Evolutionary conservation across 2,888 invertebrate species (phyloP).

Genomic region (Cheilosia vernalis): DNA sequence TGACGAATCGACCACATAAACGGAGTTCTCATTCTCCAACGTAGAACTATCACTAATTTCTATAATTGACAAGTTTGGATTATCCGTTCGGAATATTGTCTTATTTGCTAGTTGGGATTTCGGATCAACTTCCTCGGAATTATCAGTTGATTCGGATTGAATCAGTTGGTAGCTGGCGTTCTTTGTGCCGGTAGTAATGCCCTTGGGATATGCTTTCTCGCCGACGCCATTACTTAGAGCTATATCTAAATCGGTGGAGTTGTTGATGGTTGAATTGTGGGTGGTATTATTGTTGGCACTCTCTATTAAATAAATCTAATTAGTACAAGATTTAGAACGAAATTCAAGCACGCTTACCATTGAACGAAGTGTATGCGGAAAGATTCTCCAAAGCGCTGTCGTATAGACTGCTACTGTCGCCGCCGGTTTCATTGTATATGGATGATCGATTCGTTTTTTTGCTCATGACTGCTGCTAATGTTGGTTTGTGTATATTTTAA

Average conservation of each 20-base stretch:
- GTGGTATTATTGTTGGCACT: conserved; percentile 78
- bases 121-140: conserved; percentile 82
- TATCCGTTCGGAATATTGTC: conserved; percentile 83
- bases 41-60: conserved; percentile 82
- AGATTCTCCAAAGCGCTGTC: conserved; percentile 81
- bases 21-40: conserved; percentile 80
- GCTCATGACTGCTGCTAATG: conserved; percentile 61
- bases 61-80: conserved; percentile 84
- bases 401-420: conserved; percentile 78
- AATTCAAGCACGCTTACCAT: conserved; percentile 77
- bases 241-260: conserved; percentile 77
- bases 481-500: conserved; percentile 33
- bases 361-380: conserved; percentile 78
- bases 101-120: conserved; percentile 83
- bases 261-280: conserved; percentile 74
- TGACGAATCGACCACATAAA: conserved; percentile 80
- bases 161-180: conserved; percentile 79
- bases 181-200: conserved; percentile 73
- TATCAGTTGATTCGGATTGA: conserved; percentile 81
- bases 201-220: conserved; percentile 65
- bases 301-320: conserved; percentile 76
- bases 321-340: conserved; percentile 1
- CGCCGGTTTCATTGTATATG: conserved; percentile 40
- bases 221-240: conserved; percentile 76
- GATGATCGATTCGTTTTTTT: conserved; percentile 44